Evolutionary conservation across 2,888 invertebrate species (phyloP).

Genomic region (Dastarcus helophoroides): DNA sequence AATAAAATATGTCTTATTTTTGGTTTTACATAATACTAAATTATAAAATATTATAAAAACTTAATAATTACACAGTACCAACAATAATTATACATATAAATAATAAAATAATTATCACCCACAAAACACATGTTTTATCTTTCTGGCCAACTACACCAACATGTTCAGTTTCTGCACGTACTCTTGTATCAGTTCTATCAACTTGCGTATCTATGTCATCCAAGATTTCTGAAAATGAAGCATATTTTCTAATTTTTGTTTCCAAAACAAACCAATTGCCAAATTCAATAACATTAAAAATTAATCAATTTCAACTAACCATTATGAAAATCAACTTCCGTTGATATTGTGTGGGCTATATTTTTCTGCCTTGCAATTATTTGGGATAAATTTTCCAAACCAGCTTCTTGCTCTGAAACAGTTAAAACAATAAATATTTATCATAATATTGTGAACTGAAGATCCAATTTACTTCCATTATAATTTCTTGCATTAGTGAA

Average conservation of each 20-base stretch:
- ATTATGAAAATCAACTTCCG: slow-evolving; percentile 68
- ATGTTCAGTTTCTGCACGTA: slow-evolving; percentile 54
- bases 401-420: slow-evolving; percentile 57
- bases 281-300: slow-evolving; percentile 1
- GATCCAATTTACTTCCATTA: too few species aligned
- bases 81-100: slow-evolving; percentile 56
- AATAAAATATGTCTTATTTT: too few species aligned
- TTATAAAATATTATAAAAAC: too few species aligned
- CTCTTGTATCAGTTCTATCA: slow-evolving; percentile 56
- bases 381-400: slow-evolving; percentile 60
- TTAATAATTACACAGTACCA: slow-evolving; percentile 20
- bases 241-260: not conserved
- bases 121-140: slow-evolving; percentile 64
- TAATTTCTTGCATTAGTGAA: too few species aligned
- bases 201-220: slow-evolving; percentile 64
- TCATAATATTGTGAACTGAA: not conserved
- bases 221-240: slow-evolving; percentile 50
- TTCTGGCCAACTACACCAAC: slow-evolving; percentile 53
- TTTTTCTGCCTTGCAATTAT: slow-evolving; percentile 66
- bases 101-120: slow-evolving; percentile 58
- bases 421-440: slow-evolving; percentile 17
- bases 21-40: too few species aligned
- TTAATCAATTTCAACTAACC: slow-evolving; percentile 38
- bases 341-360: slow-evolving; percentile 60
- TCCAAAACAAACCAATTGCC: not conserved